Base-by-base conservation (phyloP, 2,888 invertebrate genomes). In the Rhamphomyia laevipes region DNA sequence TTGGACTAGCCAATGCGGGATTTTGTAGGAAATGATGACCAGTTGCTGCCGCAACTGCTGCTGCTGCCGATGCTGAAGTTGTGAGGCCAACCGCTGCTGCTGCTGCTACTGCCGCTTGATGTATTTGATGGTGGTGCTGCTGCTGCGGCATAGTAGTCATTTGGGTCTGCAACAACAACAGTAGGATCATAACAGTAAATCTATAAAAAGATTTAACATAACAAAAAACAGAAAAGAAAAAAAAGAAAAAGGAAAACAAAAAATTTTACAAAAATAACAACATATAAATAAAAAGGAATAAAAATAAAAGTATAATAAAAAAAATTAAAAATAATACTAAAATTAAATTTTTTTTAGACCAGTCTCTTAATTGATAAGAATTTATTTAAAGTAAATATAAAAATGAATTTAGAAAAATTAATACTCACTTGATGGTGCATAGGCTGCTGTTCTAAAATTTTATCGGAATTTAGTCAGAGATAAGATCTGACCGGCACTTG, bases 401-500 rank as follows among this genome's bases (percentile, higher is more conserved):
- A 23, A 43, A 27, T 38, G 4, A 33, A 31, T 49, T 43, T 41
- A 17, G 5, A 13, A 44, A 27, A 30, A 31, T 33, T 31, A 33
- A 18, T 46, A 65, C 66, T 67, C 60, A 68, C 70, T 65, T 70
- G 69, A 65, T 68, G 70, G 47, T 54, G 56, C 68, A 67, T 69
- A 58, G 68, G 66, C 61, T 70, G 69, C 61, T 70, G 69, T 61
- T 70, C 70, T 64, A 70, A 63, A 60, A 70, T 68, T 69, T 70
- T 70, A 59, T 70, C 70, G 61, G 70, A 86, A 86, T 88, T 86
- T 89, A 90, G 90, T 91, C 90, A 91, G 84, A 91, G 90, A 81
- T 89, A 91, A 77, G 90, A 90, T 76, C 91, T 88, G 74, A 92
- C 92, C 73, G 92, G 92, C 75, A 94, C 90, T 84, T 95, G 94